Evolutionary conservation across 2,888 invertebrate genomes (phyloP), one percentile per base, ranked within the genome.

Genomic region (Cremastobaeus sp.): DNA sequence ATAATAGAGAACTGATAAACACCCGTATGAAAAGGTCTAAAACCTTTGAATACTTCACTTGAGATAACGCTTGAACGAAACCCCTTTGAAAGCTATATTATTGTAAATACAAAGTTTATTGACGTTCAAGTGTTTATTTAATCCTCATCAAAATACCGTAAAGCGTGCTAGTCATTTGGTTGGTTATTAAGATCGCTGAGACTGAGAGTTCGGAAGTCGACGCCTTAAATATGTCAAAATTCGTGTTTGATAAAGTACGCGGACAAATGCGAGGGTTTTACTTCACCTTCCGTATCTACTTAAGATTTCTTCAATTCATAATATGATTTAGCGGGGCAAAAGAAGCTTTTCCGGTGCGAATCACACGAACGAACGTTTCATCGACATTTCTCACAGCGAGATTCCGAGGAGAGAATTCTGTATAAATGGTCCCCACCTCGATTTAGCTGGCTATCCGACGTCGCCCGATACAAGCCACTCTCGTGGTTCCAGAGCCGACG

Each of bases 401-500:
- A 69, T 74, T 74, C 62, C 66, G 47, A 55, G 70, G 70, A 70
- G 70, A 70, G 69, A 69, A 66, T 70, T 70, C 74, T 65, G 74
- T 74, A 74, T 72, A 76, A 76, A 74, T 72, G 76, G 74, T 72
- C 74, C 69, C 65, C 72, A 69, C 72, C 64, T 69, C 59, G 65
- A 70, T 74, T 62, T 60, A 68, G 48, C 34, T 60, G 34, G 59
- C 64, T 74, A 74, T 64, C 74, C 74, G 55, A 60, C 73, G 72
- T 74, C 69, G 71, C 69, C 62, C 76, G 77, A 77, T 74, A 77
- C 76, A 77, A 76, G 48, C 70, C 71, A 68, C 74, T 73, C 74
- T 74, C 76, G 71, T 62, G 69, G 74, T 74, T 76, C 73, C 65
- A 74, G 66, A 72, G 73, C 72, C 73, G 77, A 70, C 80, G 79